Percentiles rank a stretch among this genome's conserved stretches.
Conservation (phyloP, 1,140 invertebrate genomes). For the Bombus breviceps region DNA sequence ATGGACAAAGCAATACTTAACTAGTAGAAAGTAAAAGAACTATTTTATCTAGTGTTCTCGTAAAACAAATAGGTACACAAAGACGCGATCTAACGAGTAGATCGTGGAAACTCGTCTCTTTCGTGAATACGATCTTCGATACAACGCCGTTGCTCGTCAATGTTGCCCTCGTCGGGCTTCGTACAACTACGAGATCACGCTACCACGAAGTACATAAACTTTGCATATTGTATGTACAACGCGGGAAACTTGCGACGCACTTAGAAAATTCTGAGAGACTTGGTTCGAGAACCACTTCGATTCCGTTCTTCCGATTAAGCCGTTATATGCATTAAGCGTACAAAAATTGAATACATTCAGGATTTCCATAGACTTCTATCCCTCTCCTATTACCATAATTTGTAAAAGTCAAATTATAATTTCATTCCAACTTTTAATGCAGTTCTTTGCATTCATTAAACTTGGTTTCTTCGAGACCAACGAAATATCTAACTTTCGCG, state of each 20-base stretch:
- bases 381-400: conserved; percentile 13
- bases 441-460: conserved; percentile 7
- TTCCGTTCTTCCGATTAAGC: conserved; percentile 28
- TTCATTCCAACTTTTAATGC: conserved; percentile 21
- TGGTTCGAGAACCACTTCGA: not conserved
- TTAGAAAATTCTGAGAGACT: not conserved
- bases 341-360: conserved; percentile 33
- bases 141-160: not conserved
- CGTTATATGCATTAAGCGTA: conserved; percentile 11
- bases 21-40: not conserved
- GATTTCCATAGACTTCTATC: conserved; percentile 15
- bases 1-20: not conserved
- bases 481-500: not conserved
- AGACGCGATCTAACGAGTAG: not conserved
- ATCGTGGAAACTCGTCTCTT: not conserved
- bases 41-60: not conserved
- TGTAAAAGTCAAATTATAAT: conserved; percentile 25
- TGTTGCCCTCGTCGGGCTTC: not conserved
- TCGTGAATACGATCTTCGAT: not conserved
- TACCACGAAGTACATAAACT: not conserved
- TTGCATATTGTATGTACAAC: conserved; percentile 5
- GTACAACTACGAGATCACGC: too few species aligned
- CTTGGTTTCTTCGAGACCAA: not conserved
- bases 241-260: not conserved
- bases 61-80: not conserved